phyloP scores from a whole-genome alignment of 2,113 vertebrate genomes.

The Pterocles gutturalis region DNA sequence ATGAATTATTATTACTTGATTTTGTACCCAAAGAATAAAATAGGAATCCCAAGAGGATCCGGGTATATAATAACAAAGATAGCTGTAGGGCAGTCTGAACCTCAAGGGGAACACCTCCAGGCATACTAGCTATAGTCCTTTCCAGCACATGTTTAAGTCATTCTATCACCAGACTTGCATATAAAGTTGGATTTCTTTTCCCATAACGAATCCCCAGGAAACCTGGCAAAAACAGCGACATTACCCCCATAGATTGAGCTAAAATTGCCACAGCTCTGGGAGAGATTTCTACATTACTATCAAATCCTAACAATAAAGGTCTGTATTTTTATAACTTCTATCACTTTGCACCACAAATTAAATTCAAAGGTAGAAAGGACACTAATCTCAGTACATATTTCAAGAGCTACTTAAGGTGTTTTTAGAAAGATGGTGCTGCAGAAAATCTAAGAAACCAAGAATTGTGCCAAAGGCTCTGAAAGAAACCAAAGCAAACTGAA shows the following conservation, averaged over 20 bases:
- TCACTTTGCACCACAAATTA: neutral
- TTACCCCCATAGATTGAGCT: neutral
- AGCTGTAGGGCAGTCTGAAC: neutral
- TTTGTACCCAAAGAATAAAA: neutral
- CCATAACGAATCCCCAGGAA: neutral
- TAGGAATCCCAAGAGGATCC: neutral
- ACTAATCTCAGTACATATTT: neutral
- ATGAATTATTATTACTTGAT: neutral
- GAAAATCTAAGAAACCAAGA: slow-evolving; percentile 7
- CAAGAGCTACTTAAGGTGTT: neutral
- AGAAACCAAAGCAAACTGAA: slow-evolving; percentile 38
- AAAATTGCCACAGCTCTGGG: neutral
- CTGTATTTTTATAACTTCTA: neutral
- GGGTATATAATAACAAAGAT: neutral
- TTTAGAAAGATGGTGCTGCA: neutral
- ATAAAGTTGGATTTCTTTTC: slow-evolving; percentile 6
- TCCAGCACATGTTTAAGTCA: neutral
- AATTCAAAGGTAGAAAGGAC: neutral
- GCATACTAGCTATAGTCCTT: neutral
- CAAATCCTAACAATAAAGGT: neutral
- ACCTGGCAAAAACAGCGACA: neutral
- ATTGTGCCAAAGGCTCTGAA: slow-evolving; percentile 18
- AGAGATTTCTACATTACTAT: neutral
- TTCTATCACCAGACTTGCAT: neutral
- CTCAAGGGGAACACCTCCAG: neutral